These are phyloP conservation scores for Drosophila oshimai DNA, from an alignment of 1,140 invertebrate species.

Conservation along the genomic window DNA sequence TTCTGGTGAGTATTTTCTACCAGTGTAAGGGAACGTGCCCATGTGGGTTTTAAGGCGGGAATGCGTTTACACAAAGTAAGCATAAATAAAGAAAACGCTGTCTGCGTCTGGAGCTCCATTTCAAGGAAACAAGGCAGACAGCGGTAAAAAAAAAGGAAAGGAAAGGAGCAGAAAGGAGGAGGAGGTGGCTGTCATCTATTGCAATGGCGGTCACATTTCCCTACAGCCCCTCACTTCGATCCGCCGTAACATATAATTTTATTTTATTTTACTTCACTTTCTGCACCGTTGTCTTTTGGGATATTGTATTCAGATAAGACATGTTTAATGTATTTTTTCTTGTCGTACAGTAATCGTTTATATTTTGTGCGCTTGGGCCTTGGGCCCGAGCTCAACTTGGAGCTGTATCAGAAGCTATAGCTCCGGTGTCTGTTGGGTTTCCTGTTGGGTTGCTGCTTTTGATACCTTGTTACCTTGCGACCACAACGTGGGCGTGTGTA, in stretches of 20 bases:
- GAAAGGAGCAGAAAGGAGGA: not conserved
- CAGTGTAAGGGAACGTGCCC: not conserved
- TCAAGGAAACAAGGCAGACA: slow-evolving; percentile 51
- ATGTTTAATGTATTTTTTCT: slow-evolving; percentile 81
- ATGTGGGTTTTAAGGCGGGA: slow-evolving; percentile 43
- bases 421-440: slow-evolving; percentile 63
- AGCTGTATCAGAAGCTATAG: slow-evolving; percentile 14
- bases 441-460: slow-evolving; percentile 45
- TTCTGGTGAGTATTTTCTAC: not conserved
- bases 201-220: slow-evolving; percentile 66
- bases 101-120: slow-evolving; percentile 31
- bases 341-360: slow-evolving; percentile 81
- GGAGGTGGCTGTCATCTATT: slow-evolving; percentile 37
- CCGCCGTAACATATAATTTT: slow-evolving; percentile 71
- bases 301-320: slow-evolving; percentile 81
- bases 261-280: slow-evolving; percentile 79
- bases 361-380: slow-evolving; percentile 59
- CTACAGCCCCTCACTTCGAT: slow-evolving; percentile 55
- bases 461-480: slow-evolving; percentile 67
- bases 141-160: not conserved
- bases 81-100: slow-evolving; percentile 73
- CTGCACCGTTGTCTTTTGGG: slow-evolving; percentile 79
- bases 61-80: slow-evolving; percentile 80
- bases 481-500: slow-evolving; percentile 15
- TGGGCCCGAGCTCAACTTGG: slow-evolving; percentile 12